Evolutionary conservation across 2,797 vertebrate species (phyloP).

Genomic region (Acanthopagrus latus): DNA sequence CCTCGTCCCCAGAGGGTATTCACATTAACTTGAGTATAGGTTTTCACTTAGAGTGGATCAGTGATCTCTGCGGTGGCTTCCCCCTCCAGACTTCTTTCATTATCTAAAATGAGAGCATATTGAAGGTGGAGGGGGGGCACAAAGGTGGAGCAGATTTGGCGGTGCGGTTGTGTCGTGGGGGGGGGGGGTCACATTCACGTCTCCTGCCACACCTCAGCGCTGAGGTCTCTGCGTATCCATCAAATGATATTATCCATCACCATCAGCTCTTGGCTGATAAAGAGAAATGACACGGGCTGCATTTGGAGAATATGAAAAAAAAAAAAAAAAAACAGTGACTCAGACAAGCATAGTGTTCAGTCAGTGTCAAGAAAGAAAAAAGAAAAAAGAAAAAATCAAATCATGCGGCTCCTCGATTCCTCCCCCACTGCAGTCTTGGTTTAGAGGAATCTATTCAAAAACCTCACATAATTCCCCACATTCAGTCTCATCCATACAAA

Average conservation of each 20-base stretch:
- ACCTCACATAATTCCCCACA: conserved; percentile 58
- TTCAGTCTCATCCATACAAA: conserved; percentile 63
- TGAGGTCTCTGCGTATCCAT: conserved; percentile 55
- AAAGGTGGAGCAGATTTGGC: conserved; percentile 73
- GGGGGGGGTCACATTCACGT: conserved; percentile 63
- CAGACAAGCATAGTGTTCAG: conserved; percentile 47
- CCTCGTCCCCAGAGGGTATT: conserved; percentile 79
- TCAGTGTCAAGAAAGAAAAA: conserved; percentile 42
- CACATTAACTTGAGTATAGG: conserved; percentile 87
- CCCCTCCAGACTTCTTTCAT: conserved; percentile 84
- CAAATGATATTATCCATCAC: conserved; percentile 72
- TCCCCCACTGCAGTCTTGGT: conserved; percentile 46
- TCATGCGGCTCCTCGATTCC: conserved; percentile 24
- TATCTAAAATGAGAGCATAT: conserved; percentile 84
- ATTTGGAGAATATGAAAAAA: conserved; percentile 44
- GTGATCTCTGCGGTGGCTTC: conserved; percentile 81
- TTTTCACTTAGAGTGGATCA: conserved; percentile 86
- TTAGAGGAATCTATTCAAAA: conserved; percentile 67
- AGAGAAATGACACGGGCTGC: conserved; percentile 60
- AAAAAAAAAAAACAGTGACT: conserved; percentile 38
- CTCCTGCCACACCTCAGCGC: conserved; percentile 56
- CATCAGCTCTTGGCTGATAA: conserved; percentile 56
- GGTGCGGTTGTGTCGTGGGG: conserved; percentile 28
- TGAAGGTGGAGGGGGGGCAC: conserved; percentile 66
- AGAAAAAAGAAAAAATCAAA: conserved; percentile 34